Conservation (phyloP, 2,888 invertebrate genomes). For the Leptopterna dolabrata region DNA sequence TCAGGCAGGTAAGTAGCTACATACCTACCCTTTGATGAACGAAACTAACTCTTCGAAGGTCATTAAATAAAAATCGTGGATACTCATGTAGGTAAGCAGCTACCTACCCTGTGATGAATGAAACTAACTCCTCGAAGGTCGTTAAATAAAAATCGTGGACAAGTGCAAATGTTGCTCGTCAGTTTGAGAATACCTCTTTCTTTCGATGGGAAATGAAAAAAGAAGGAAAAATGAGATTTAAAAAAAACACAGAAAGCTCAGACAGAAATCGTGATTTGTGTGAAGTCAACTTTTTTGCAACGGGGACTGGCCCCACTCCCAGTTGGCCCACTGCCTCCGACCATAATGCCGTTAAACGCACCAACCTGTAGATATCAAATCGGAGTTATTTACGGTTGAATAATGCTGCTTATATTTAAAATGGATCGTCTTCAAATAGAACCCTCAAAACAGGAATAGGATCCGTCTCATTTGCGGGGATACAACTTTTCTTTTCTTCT, state of each 20-base stretch:
- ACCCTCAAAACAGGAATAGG: neutral
- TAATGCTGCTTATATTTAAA: neutral
- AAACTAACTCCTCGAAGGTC: no score
- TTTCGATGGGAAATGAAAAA: no score
- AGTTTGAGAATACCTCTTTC: no score
- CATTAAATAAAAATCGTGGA: no score
- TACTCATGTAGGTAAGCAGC: no score
- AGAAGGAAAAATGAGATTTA: no score
- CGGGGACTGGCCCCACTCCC: neutral
- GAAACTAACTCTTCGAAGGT: no score
- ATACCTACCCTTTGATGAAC: no score
- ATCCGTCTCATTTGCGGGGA: neutral
- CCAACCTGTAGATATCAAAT: constrained; percentile 7
- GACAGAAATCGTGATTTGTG: neutral
- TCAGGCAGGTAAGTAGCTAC: no score
- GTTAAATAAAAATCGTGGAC: no score
- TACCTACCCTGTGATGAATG: no score
- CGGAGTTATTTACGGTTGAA: neutral
- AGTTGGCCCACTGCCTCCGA: neutral
- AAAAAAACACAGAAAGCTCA: neutral
- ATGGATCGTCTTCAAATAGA: neutral
- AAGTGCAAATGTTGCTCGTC: no score
- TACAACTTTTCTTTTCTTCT: neutral
- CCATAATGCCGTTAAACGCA: neutral
- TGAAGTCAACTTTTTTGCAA: neutral